Evolutionary conservation across 1,140 invertebrate genomes (phyloP).

Genomic region (Triops cancriformis): DNA sequence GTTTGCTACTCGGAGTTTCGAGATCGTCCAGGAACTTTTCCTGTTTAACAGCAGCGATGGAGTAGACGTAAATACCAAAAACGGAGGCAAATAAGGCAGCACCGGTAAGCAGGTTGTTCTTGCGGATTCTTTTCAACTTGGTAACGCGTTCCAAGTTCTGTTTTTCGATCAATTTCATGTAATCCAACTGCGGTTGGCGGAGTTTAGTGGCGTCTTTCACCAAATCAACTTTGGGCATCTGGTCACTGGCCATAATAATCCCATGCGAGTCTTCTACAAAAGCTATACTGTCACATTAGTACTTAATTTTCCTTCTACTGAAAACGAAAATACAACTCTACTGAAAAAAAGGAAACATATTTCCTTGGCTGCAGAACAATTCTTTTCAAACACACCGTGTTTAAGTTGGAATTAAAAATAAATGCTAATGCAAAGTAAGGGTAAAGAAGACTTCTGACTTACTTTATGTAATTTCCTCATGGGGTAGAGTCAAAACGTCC

Average conservation of each 20-base stretch:
- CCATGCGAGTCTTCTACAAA: neutral
- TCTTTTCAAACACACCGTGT: too few relatives aligned
- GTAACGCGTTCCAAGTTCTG: conserved; percentile 59
- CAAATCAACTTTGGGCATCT: conserved; percentile 50
- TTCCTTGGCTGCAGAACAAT: too few relatives aligned
- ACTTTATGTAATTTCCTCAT: too few relatives aligned
- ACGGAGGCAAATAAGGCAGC: conserved; percentile 50
- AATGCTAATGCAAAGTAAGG: too few relatives aligned
- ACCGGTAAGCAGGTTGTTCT: conserved; percentile 55
- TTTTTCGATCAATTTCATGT: conserved; percentile 66
- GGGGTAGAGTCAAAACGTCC: too few relatives aligned
- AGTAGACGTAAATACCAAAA: conserved; percentile 69
- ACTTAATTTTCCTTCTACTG: neutral
- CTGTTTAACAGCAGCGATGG: conserved; percentile 70
- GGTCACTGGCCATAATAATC: conserved; percentile 37
- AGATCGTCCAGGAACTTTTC: conserved; percentile 83
- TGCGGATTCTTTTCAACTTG: conserved; percentile 50
- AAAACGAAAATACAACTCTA: neutral
- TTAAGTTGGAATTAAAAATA: too few relatives aligned
- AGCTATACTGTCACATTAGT: neutral
- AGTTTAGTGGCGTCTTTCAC: conserved; percentile 43
- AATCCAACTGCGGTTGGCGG: conserved; percentile 55
- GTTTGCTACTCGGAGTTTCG: conserved; percentile 51
- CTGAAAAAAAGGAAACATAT: too few relatives aligned
- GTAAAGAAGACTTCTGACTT: too few relatives aligned